Percentiles rank a stretch among this genome's conserved stretches.
Conservation (phyloP, 2,888 invertebrate genomes). For the Nephrocerus scutellatus region DNA sequence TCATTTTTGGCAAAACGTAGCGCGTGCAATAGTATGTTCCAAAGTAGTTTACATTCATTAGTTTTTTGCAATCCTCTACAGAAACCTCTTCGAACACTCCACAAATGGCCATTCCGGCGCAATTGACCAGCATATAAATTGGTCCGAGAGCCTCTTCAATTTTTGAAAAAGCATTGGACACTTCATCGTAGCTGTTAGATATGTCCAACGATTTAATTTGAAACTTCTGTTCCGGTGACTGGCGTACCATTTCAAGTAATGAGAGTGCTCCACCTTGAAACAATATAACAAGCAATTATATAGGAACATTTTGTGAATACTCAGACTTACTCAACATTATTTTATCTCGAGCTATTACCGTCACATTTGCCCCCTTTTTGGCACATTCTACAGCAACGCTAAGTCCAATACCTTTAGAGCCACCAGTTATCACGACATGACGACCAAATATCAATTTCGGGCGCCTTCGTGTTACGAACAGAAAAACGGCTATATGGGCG, state of each 20-base stretch:
- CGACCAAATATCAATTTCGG: slow-evolving; percentile 44
- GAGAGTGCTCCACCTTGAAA: slow-evolving; percentile 51
- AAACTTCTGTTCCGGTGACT: slow-evolving; percentile 53
- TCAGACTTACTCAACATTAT: slow-evolving; percentile 57
- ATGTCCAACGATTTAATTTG: slow-evolving; percentile 64
- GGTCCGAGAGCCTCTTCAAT: slow-evolving; percentile 67
- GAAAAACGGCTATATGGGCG: slow-evolving; percentile 33
- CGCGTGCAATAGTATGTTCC: slow-evolving; percentile 78
- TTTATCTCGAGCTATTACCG: slow-evolving; percentile 78
- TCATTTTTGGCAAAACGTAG: slow-evolving; percentile 76
- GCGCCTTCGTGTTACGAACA: slow-evolving; percentile 38
- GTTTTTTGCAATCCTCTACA: slow-evolving; percentile 57
- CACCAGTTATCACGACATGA: slow-evolving; percentile 79
- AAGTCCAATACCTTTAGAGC: slow-evolving; percentile 93
- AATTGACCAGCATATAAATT: slow-evolving; percentile 85
- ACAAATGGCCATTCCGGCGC: slow-evolving; percentile 82
- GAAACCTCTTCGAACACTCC: slow-evolving; percentile 65
- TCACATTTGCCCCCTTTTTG: slow-evolving; percentile 77
- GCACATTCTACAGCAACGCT: slow-evolving; percentile 72
- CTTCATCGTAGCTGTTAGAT: slow-evolving; percentile 54
- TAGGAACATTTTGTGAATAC: background rate
- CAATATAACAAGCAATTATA: background rate
- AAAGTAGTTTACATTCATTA: slow-evolving; percentile 84
- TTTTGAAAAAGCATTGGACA: slow-evolving; percentile 53
- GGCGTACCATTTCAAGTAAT: slow-evolving; percentile 53